Evolutionary conservation across 2,888 invertebrate genomes (phyloP).

Genomic region (Melitaea athalia): DNA sequence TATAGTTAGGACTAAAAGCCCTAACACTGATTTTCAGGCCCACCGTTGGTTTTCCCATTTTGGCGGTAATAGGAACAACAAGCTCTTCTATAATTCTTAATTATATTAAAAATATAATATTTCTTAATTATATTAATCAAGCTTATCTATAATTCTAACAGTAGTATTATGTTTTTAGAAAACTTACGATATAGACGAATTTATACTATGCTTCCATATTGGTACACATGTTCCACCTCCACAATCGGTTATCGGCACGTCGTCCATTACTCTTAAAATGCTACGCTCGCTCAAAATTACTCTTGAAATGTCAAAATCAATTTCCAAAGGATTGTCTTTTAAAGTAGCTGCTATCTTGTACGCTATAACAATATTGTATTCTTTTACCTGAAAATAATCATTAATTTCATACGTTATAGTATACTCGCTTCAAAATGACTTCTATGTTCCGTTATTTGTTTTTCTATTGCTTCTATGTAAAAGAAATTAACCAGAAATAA

Average conservation of each 20-base stretch:
- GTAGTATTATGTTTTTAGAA: not conserved
- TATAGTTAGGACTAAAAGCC: no score
- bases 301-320: slow-evolving; percentile 36
- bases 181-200: slow-evolving; percentile 32
- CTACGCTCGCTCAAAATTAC: slow-evolving; percentile 51
- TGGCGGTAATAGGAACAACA: no score
- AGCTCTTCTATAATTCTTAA: no score
- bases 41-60: no score
- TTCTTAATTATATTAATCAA: no score
- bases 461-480: no score
- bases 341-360: slow-evolving; percentile 46
- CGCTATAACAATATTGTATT: slow-evolving; percentile 47
- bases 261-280: slow-evolving; percentile 18
- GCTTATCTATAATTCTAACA: no score
- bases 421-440: no score
- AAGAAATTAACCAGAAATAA: no score
- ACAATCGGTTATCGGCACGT: slow-evolving; percentile 50
- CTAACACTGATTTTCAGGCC: no score
- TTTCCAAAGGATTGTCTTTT: slow-evolving; percentile 37
- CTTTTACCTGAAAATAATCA: slow-evolving; percentile 35
- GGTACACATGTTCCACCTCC: slow-evolving; percentile 44
- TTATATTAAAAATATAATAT: no score
- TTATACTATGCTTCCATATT: slow-evolving; percentile 34
- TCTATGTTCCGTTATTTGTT: no score
- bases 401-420: not conserved